phyloP scores from a whole-genome alignment of 2,888 invertebrate species.

The Monochamus alternatus region DNA sequence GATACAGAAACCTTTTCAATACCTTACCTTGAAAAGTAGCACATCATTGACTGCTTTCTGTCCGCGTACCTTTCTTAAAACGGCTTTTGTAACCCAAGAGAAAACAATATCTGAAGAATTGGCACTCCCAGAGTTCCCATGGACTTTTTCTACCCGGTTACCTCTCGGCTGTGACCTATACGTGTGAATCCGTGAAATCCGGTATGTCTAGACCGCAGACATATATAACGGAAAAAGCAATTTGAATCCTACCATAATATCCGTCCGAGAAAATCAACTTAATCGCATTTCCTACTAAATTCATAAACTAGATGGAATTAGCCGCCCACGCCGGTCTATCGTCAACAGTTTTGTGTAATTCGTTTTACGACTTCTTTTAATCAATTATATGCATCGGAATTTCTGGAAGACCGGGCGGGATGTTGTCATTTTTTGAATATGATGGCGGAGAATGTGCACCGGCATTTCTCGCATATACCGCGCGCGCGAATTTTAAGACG shows the following conservation, averaged over 20 bases:
- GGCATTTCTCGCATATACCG: background rate
- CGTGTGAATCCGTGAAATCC: slow-evolving; percentile 1
- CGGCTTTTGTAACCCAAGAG: no score
- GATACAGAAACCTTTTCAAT: no score
- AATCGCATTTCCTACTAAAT: slow-evolving; percentile 49
- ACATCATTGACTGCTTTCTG: no score
- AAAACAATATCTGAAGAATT: background rate
- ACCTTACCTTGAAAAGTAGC: no score
- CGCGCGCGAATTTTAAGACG: no score
- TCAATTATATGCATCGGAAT: slow-evolving; percentile 42
- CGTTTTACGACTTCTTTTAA: slow-evolving; percentile 48
- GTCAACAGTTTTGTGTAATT: slow-evolving; percentile 49
- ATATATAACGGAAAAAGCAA: slow-evolving; percentile 44
- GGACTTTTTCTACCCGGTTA: slow-evolving; percentile 15
- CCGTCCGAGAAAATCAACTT: slow-evolving; percentile 43
- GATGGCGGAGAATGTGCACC: slow-evolving; percentile 4
- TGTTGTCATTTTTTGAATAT: slow-evolving; percentile 28
- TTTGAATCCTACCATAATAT: slow-evolving; percentile 43
- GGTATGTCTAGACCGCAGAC: slow-evolving; percentile 44
- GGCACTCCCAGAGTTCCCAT: background rate
- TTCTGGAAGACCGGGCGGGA: slow-evolving; percentile 37
- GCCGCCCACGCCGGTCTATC: slow-evolving; percentile 41
- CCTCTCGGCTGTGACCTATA: slow-evolving; percentile 3
- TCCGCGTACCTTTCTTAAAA: no score
- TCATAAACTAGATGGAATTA: slow-evolving; percentile 42